Evolutionary conservation across 1,140 invertebrate species (phyloP).

Genomic region (Schmidtea mediterranea): DNA sequence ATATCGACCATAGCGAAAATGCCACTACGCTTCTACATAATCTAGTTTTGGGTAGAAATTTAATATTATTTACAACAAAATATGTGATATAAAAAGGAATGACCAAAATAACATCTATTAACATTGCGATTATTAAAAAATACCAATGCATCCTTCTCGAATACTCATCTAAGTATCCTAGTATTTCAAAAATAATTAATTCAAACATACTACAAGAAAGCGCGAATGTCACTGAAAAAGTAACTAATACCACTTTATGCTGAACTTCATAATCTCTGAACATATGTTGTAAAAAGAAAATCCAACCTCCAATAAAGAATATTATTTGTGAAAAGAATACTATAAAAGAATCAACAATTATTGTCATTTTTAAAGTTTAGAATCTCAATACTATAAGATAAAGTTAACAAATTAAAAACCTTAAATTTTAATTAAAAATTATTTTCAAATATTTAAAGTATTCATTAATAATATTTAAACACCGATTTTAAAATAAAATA

Average conservation of each 20-base stretch:
- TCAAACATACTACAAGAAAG: conserved; percentile 98
- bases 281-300: conserved; percentile 90
- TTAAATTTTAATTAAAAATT: too few species aligned
- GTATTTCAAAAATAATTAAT: conserved; percentile 96
- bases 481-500: too few species aligned
- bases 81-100: conserved; percentile 92
- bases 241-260: conserved; percentile 64
- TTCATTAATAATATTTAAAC: too few species aligned
- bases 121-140: conserved; percentile 55
- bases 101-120: conserved; percentile 76
- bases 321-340: conserved; percentile 35
- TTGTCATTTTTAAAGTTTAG: too few species aligned
- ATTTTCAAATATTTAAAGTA: too few species aligned
- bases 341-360: background rate
- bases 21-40: conserved; percentile 39
- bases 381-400: too few species aligned
- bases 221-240: conserved; percentile 85
- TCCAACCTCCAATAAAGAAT: conserved; percentile 84
- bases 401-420: too few species aligned
- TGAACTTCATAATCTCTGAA: conserved; percentile 92
- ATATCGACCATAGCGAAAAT: conserved; percentile 55
- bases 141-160: conserved; percentile 90
- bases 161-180: conserved; percentile 53
- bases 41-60: conserved; percentile 42
- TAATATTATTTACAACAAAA: conserved; percentile 63